These are phyloP conservation scores for Apodemia hepburni DNA, from an alignment of 2,888 invertebrate genomes.

Conservation along the genomic window DNA sequence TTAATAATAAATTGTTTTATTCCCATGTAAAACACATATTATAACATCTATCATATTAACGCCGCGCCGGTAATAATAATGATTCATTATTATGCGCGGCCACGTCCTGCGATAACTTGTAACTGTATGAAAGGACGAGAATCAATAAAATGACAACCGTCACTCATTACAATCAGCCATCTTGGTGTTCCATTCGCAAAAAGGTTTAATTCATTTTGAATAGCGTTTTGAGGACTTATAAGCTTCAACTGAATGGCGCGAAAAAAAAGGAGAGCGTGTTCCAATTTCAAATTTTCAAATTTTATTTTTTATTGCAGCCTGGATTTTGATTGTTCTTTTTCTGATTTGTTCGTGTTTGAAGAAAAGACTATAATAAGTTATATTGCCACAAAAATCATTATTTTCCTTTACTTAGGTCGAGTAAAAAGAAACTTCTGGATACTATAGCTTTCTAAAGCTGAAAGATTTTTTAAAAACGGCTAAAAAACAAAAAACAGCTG, in stretches of 20 bases:
- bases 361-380: too few species aligned
- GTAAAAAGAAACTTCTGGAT: too few species aligned
- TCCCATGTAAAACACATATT: too few species aligned
- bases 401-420: too few species aligned
- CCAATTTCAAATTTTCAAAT: not conserved
- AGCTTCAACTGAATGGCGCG: not conserved
- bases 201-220: slow-evolving; percentile 4
- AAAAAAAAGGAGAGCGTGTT: not conserved
- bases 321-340: too few species aligned
- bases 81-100: not conserved
- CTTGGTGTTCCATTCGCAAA: not conserved
- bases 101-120: slow-evolving; percentile 7
- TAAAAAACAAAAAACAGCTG: too few species aligned
- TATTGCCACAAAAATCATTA: too few species aligned
- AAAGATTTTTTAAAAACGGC: too few species aligned
- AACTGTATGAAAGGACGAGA: slow-evolving; percentile 12
- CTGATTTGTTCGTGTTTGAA: too few species aligned
- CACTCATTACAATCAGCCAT: slow-evolving; percentile 8
- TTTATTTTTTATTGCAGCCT: not conserved
- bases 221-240: not conserved
- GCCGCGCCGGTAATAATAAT: slow-evolving; percentile 1
- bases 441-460: too few species aligned
- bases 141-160: slow-evolving; percentile 12
- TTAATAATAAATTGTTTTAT: not conserved
- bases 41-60: too few species aligned